These are phyloP conservation scores for Rattus rattus DNA, from an alignment of 2,113 vertebrate genomes.

Conservation along the genomic window DNA sequence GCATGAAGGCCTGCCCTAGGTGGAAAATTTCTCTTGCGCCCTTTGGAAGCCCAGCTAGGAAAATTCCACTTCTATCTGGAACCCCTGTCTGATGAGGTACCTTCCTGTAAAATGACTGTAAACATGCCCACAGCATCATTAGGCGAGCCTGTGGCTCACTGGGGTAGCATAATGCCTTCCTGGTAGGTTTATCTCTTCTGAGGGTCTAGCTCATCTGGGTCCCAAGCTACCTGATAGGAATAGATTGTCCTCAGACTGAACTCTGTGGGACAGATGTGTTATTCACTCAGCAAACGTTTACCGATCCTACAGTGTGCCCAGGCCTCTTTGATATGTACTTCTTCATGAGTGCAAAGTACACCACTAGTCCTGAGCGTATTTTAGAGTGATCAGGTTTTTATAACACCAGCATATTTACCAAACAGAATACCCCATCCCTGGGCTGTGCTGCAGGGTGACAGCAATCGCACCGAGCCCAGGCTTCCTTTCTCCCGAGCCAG, in stretches of 20 bases:
- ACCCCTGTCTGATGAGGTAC: slow-evolving; percentile 63
- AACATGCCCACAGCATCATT: slow-evolving; percentile 51
- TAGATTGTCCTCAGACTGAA: not conserved
- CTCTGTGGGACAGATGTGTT: not conserved
- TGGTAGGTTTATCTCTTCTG: not conserved
- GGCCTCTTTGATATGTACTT: slow-evolving; percentile 19
- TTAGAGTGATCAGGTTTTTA: slow-evolving; percentile 35
- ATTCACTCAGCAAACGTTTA: slow-evolving; percentile 1
- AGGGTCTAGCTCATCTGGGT: not conserved
- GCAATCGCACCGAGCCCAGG: not conserved
- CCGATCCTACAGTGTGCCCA: not conserved
- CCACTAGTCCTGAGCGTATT: not conserved
- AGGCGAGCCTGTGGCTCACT: not conserved
- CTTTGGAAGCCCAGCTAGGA: slow-evolving; percentile 73
- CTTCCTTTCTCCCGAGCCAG: not conserved
- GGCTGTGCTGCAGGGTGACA: not conserved
- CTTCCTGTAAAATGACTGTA: slow-evolving; percentile 62
- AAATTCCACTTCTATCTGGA: slow-evolving; percentile 78
- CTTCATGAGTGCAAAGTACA: not conserved
- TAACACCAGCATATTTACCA: not conserved
- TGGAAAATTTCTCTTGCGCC: slow-evolving; percentile 77
- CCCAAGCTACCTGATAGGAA: not conserved
- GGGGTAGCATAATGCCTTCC: not conserved
- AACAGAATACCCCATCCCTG: not conserved
- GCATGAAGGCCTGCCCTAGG: not conserved